Base-by-base conservation (phyloP, 2,888 invertebrate species). In the Galeruca laticollis region DNA sequence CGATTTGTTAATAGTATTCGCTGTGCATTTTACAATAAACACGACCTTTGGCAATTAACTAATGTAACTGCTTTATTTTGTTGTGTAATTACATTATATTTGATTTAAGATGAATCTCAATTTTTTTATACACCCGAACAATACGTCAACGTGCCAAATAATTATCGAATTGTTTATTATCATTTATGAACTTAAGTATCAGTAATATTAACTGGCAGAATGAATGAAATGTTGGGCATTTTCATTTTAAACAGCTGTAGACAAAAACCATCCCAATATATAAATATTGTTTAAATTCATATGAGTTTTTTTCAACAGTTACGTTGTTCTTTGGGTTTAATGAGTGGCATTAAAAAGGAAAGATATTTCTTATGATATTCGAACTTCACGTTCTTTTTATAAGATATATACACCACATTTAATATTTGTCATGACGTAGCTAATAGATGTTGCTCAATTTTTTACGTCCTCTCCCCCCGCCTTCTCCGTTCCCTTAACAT, bases 401-500 rank as follows among this genome's bases (percentile, higher is more conserved):
- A 60, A 65, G 18, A 65, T 35, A 69, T 57, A 47, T 60, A 69
- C 65, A 60, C 64, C 26, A 60, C 35, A 18, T 33, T 54, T 56
- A 63, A 60, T 64, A 59, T 52, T 63, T 60, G 60, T 60, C 69
- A 67, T 40, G 59, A 68, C 47, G 66, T 71, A 71, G 63, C 63
- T 68, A 68, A 68, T 75, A 73, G 75, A 62, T 71, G 71, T 75
- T 75, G 73, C 73, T 75, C 75, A 75, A 75, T 73, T 73, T 75
- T 72, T 73, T 73, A 73, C 73, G 68, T 73, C 60, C 69, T 52
- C 15, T 57, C 59, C 37, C 43, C 43, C 15, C 59, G 49, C 70
- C 59, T 61, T 68, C 68, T 69, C 69, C 66, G 54, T 65, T 67
- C 60, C 21, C 60, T 60, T 20, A 31, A 49, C 15, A 21, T 47